phyloP scores from a whole-genome alignment of 1,140 invertebrate species.

The Thaumetopoea pityocampa region DNA sequence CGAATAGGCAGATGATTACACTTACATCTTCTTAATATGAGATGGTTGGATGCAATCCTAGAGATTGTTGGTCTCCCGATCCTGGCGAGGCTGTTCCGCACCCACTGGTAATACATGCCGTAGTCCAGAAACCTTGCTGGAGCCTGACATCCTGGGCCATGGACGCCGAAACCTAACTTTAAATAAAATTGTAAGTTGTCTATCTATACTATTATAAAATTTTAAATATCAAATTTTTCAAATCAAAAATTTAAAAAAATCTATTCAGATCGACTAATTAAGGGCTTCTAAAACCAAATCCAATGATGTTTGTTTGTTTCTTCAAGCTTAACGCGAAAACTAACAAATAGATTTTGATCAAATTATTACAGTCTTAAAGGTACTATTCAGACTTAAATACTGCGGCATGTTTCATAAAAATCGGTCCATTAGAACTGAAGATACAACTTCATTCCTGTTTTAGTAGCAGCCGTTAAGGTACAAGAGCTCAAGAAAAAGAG shows the following conservation, averaged over 20 bases:
- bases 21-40: constrained; percentile 26
- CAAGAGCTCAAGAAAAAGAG: too few species aligned
- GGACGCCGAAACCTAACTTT: constrained; percentile 25
- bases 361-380: too few species aligned
- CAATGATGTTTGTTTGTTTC: too few species aligned
- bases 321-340: too few species aligned
- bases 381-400: too few species aligned
- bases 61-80: constrained; percentile 25
- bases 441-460: too few species aligned
- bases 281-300: too few species aligned
- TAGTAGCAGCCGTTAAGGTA: too few species aligned
- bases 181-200: background rate
- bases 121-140: constrained; percentile 30
- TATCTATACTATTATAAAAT: background rate
- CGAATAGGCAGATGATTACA: background rate
- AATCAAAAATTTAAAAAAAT: background rate
- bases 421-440: too few species aligned
- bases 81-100: constrained; percentile 9
- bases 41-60: constrained; percentile 9
- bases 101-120: constrained; percentile 28
- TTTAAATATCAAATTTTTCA: background rate
- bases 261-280: too few species aligned
- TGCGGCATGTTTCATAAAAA: too few species aligned
- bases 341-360: too few species aligned
- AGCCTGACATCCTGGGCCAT: constrained; percentile 23